phyloP scores from a whole-genome alignment of 1,140 invertebrate genomes.

The Drosophila tsacasi region DNA sequence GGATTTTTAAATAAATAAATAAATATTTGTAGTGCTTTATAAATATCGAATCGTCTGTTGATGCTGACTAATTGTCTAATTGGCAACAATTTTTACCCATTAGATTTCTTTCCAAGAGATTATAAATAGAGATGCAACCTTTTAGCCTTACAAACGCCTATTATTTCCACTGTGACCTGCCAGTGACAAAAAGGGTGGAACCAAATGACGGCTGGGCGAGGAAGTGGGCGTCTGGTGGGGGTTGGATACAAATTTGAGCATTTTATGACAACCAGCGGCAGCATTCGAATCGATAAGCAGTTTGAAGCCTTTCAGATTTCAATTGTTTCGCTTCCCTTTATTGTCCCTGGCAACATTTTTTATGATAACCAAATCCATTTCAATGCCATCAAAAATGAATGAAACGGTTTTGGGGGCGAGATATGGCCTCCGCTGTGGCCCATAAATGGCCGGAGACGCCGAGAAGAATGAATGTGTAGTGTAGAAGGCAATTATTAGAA shows the following conservation, averaged over 20 bases:
- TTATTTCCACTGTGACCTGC: neutral
- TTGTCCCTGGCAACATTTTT: constrained; percentile 59
- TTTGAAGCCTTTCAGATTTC: constrained; percentile 71
- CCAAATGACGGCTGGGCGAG: neutral
- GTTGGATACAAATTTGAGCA: constrained; percentile 52
- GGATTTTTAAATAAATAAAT: neutral
- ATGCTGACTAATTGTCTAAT: neutral
- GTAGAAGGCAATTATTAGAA: constrained; percentile 53
- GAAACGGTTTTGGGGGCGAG: constrained; percentile 22
- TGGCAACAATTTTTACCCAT: too few relatives aligned
- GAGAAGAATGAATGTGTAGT: neutral
- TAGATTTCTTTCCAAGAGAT: neutral
- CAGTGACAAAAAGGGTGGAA: constrained; percentile 15
- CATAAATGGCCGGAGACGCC: constrained; percentile 25
- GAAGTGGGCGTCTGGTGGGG: neutral
- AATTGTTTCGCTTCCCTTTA: constrained; percentile 67
- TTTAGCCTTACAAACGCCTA: too few relatives aligned
- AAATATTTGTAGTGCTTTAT: neutral
- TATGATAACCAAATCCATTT: constrained; percentile 71
- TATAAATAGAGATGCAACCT: neutral
- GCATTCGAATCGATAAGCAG: constrained; percentile 78
- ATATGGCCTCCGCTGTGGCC: constrained; percentile 9
- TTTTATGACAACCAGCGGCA: constrained; percentile 66
- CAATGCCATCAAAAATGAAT: constrained; percentile 63
- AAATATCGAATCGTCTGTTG: neutral